Evolutionary conservation across 2,797 vertebrate genomes (phyloP).

Genomic region (Phylloscopus collybita): DNA sequence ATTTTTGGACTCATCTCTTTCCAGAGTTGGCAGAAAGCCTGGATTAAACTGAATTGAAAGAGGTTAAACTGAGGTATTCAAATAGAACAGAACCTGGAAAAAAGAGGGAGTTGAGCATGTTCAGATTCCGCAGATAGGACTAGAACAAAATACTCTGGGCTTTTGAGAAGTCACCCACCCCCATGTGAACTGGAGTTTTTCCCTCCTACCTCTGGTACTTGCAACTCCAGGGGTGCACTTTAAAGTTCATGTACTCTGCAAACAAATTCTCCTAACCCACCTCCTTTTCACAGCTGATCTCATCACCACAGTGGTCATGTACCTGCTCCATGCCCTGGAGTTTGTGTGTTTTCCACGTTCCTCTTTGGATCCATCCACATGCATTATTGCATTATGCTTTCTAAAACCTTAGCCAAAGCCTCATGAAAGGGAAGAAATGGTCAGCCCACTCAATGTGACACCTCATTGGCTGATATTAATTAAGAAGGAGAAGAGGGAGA

Average conservation of each 20-base stretch:
- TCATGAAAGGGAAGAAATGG: not conserved
- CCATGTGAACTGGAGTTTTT: not conserved
- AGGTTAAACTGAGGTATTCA: not conserved
- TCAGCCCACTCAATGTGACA: not conserved
- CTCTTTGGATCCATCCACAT: not conserved
- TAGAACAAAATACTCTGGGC: not conserved
- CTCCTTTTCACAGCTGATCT: not conserved
- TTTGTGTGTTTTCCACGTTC: accelerated
- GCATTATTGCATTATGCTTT: not conserved
- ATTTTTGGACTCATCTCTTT: not conserved
- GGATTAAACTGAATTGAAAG: not conserved
- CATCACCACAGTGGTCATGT: accelerated
- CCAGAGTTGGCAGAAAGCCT: not conserved
- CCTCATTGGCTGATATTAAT: constrained; percentile 19
- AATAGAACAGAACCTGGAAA: not conserved
- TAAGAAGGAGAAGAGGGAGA: constrained; percentile 19
- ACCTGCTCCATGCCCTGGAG: not conserved
- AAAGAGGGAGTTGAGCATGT: not conserved
- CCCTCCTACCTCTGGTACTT: not conserved
- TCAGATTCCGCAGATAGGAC: not conserved
- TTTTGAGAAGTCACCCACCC: not conserved
- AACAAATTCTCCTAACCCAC: not conserved
- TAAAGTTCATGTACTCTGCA: not conserved
- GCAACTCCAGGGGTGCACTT: not conserved
- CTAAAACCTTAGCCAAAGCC: not conserved